These are phyloP conservation scores for Urosaurus nigricauda DNA, from an alignment of 2,797 vertebrate species.

Conservation along the genomic window DNA sequence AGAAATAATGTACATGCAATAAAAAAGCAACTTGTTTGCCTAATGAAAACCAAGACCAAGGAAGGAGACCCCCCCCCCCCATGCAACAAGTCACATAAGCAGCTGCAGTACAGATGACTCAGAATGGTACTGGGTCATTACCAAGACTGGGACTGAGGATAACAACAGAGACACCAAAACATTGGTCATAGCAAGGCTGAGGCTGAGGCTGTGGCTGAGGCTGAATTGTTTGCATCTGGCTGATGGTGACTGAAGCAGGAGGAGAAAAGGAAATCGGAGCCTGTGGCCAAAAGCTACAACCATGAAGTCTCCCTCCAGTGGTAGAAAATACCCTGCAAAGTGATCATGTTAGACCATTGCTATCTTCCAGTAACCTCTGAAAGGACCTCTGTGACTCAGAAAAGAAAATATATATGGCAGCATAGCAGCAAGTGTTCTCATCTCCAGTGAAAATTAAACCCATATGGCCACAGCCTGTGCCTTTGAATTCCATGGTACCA, in stretches of 20 bases:
- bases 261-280: neutral
- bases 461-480: neutral
- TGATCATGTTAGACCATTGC: neutral
- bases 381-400: neutral
- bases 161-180: neutral
- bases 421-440: neutral
- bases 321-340: neutral
- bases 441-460: neutral
- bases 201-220: neutral
- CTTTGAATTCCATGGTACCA: neutral
- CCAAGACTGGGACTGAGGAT: no score
- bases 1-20: neutral
- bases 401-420: neutral
- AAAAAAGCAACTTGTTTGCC: neutral
- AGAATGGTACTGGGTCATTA: no score
- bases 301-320: neutral
- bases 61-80: neutral
- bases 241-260: neutral
- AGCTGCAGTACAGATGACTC: neutral
- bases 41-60: neutral
- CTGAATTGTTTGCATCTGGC: neutral
- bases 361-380: neutral
- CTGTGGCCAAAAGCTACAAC: no score
- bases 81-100: neutral
- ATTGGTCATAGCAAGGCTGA: neutral